A percentile compares a stretch with the other conserved stretches of the same genome.
Evolutionary conservation across 2,113 vertebrate species (phyloP).

Genomic region (Tyrannus savana): DNA sequence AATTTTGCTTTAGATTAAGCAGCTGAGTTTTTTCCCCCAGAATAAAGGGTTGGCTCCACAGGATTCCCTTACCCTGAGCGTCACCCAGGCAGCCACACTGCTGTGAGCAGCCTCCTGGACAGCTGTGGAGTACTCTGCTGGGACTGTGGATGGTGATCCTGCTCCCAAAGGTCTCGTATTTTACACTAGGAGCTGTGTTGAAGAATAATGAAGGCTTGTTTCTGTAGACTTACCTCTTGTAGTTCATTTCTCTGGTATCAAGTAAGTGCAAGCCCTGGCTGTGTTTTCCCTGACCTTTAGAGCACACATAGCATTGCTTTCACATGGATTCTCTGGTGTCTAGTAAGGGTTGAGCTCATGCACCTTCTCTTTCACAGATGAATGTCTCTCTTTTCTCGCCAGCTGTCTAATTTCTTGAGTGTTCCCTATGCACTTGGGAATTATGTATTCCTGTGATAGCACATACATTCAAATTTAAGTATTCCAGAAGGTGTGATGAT

Average conservation of each 20-base stretch:
- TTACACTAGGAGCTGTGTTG: not conserved
- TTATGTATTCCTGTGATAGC: conserved; percentile 58
- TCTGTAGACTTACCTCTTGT: not conserved
- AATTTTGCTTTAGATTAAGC: not conserved
- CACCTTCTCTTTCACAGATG: conserved; percentile 34
- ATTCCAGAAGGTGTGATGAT: conserved; percentile 63
- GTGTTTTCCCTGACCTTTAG: not conserved
- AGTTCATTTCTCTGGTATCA: not conserved
- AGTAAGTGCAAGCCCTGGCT: not conserved
- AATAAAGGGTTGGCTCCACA: not conserved
- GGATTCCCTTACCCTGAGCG: not conserved
- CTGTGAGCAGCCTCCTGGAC: not conserved
- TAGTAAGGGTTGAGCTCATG: conserved; percentile 6
- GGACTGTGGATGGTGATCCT: not conserved
- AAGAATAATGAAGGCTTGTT: not conserved
- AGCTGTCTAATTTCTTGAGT: conserved; percentile 51
- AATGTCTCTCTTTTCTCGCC: not conserved
- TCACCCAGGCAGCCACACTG: not conserved
- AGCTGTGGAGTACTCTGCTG: not conserved
- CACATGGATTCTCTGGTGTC: not conserved
- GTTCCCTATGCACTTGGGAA: conserved; percentile 35
- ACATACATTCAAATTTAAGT: conserved; percentile 44
- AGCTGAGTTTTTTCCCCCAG: not conserved
- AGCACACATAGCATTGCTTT: not conserved
- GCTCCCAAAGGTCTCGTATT: not conserved